Conservation (phyloP, 1,140 invertebrate genomes). For the Drosophila tropicalis region DNA sequence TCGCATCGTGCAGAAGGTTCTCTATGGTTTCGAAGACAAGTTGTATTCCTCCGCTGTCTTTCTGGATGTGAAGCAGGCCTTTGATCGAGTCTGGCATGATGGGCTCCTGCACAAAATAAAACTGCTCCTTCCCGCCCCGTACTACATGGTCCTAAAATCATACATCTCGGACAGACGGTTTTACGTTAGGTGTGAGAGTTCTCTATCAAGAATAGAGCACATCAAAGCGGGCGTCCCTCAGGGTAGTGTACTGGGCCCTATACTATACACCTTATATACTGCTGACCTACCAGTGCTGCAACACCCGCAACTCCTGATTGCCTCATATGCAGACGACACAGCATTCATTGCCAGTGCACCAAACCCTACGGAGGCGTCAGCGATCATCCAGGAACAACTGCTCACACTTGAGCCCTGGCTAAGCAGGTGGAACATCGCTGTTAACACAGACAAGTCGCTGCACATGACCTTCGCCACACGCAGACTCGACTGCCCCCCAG, state of each 20-base stretch:
- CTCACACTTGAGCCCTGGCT: too few relatives aligned
- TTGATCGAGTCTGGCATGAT: too few relatives aligned
- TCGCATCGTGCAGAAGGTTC: too few relatives aligned
- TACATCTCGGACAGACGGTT: background rate
- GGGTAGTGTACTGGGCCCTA: background rate
- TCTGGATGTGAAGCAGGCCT: too few relatives aligned
- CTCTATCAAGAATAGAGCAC: background rate
- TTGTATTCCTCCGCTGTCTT: background rate
- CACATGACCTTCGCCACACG: background rate
- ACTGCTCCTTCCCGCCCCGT: too few relatives aligned
- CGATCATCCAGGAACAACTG: background rate
- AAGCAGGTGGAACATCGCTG: too few relatives aligned
- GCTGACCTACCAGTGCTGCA: background rate
- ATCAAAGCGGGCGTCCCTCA: background rate
- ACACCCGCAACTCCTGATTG: constrained; percentile 1
- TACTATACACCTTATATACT: background rate
- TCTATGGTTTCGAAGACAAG: too few relatives aligned
- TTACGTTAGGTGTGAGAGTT: background rate
- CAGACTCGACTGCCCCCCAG: background rate
- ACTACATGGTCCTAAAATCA: background rate
- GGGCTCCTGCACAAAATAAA: too few relatives aligned
- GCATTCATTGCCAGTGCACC: too few relatives aligned
- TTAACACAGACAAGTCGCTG: background rate
- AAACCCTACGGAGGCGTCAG: too few relatives aligned
- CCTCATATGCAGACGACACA: too few relatives aligned